These are phyloP conservation scores for Scaeva pyrastri DNA, from an alignment of 2,888 invertebrate species.

Conservation along the genomic window DNA sequence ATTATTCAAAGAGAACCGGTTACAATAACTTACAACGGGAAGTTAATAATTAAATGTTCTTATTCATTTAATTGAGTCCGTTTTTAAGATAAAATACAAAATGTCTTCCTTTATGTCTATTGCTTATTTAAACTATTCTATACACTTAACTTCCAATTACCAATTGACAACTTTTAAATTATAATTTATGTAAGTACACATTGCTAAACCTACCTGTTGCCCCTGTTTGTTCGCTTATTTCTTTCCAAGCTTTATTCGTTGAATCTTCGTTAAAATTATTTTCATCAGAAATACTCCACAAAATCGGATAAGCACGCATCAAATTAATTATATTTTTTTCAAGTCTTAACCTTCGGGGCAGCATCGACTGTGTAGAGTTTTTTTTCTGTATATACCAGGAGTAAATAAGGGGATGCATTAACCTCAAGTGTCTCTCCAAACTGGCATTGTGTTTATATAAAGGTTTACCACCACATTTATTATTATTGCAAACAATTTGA, in stretches of 20 bases:
- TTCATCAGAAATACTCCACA: neutral
- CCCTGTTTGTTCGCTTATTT: neutral
- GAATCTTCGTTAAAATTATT: neutral
- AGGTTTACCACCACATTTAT: neutral
- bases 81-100: too few species aligned
- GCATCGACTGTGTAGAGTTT: neutral
- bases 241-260: neutral
- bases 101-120: too few species aligned
- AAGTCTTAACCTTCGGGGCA: neutral
- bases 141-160: too few species aligned
- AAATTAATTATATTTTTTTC: slow-evolving; percentile 10
- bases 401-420: neutral
- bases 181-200: too few species aligned
- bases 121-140: too few species aligned
- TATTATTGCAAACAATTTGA: slow-evolving; percentile 10
- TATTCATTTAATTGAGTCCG: too few species aligned
- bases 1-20: too few species aligned
- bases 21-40: too few species aligned
- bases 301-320: neutral
- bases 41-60: too few species aligned
- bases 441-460: slow-evolving; percentile 14
- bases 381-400: neutral
- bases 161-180: too few species aligned
- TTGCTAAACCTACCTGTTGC: neutral
- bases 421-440: slow-evolving; percentile 10